These are phyloP conservation scores for Plecotus auritus DNA, from an alignment of 2,113 vertebrate genomes.

Conservation along the genomic window DNA sequence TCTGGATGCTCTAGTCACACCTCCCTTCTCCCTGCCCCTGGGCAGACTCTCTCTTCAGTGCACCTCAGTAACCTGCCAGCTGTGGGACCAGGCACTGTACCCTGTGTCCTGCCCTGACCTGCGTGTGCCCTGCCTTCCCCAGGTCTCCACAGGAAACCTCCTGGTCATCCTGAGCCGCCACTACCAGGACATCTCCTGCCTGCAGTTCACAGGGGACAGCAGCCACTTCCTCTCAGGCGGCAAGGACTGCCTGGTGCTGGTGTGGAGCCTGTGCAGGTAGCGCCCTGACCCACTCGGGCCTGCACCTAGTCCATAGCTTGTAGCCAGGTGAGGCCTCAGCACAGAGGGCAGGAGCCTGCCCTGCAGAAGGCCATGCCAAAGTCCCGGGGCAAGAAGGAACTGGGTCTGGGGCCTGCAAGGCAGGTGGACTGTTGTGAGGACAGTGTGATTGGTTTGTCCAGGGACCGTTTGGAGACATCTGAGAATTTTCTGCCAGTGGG, in stretches of 20 bases:
- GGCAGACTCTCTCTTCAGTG: neutral
- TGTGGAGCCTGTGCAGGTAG: conserved; percentile 94
- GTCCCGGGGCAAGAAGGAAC: neutral
- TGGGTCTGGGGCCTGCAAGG: neutral
- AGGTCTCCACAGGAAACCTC: conserved; percentile 94
- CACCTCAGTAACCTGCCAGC: neutral
- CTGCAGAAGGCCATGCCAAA: too few relatives aligned
- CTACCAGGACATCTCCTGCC: conserved; percentile 94
- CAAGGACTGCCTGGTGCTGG: conserved; percentile 93
- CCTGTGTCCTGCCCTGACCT: neutral
- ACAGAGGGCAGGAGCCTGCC: neutral
- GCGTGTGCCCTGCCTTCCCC: fast-evolving
- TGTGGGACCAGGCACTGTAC: fast-evolving
- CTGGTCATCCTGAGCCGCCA: conserved; percentile 91
- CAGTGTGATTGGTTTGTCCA: neutral
- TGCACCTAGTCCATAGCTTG: too few relatives aligned
- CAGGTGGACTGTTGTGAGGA: neutral
- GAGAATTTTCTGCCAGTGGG: neutral
- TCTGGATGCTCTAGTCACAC: neutral
- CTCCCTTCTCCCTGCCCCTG: neutral
- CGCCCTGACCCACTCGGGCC: fast-evolving
- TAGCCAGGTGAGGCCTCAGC: neutral
- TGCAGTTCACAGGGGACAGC: conserved; percentile 93
- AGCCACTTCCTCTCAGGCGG: conserved; percentile 95
- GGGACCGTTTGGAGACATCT: neutral